Percentiles rank a stretch among this genome's conserved stretches.
These are phyloP conservation scores for Poeciliopsis gracilis DNA, from an alignment of 2,797 vertebrate species.

Conservation along the genomic window DNA sequence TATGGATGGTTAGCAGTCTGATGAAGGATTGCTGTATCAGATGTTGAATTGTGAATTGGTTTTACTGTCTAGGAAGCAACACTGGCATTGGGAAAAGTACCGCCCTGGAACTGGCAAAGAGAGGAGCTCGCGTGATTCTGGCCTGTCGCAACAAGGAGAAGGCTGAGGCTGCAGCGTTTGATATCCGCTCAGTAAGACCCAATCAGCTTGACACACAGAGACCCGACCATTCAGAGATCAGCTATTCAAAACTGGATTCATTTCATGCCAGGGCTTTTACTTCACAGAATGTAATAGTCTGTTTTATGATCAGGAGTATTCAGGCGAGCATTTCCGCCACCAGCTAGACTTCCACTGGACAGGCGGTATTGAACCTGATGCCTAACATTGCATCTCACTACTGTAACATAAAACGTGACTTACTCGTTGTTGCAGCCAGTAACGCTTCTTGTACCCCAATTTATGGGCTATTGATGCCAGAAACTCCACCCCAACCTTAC, in stretches of 20 bases:
- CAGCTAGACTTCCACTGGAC: neutral
- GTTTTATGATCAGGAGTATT: neutral
- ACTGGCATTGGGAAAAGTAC: slow-evolving; percentile 32
- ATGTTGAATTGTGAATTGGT: neutral
- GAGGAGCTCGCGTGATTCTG: slow-evolving; percentile 34
- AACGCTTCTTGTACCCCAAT: neutral
- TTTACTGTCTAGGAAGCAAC: slow-evolving; percentile 27
- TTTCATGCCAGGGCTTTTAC: neutral
- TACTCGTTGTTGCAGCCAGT: neutral
- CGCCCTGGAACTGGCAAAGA: slow-evolving; percentile 28
- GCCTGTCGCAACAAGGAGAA: slow-evolving; percentile 27
- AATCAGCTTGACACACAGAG: no score
- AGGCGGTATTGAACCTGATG: neutral
- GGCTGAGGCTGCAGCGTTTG: slow-evolving; percentile 18
- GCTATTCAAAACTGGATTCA: neutral
- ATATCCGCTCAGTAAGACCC: slow-evolving; percentile 29
- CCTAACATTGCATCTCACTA: neutral
- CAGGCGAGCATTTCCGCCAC: neutral
- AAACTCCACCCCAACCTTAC: neutral
- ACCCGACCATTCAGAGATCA: neutral
- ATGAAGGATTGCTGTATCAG: neutral
- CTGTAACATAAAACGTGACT: neutral
- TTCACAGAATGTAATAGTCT: neutral
- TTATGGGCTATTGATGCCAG: neutral
- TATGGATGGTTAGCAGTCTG: neutral